Evolutionary conservation across 2,113 vertebrate species (phyloP), one percentile per base, ranked within the genome.

Genomic region (Psephotus haematonotus): DNA sequence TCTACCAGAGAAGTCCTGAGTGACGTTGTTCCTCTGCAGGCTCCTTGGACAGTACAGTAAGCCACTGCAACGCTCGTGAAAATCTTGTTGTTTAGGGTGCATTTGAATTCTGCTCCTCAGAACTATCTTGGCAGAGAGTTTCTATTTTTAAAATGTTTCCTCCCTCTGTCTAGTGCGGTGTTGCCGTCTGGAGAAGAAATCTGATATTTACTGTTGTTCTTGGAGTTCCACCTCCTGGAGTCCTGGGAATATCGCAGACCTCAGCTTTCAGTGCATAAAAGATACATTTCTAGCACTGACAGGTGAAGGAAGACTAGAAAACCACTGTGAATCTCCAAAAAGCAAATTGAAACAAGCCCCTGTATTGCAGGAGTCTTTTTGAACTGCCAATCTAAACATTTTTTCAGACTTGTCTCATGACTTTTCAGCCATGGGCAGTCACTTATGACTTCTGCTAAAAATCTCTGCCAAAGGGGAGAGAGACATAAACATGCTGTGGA

Each of bases 171-270:
- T 93, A 46, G 75, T 57, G 75, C 1, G 0, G 49, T 43, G 79
- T 96, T 97, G 90, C 90, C 79, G 75, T 80, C 94, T 94, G 93
- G 82, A 92, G 79, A 87, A 77, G 50, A 93, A 94, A 92, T 83
- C 69, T 84, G 80, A 71, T 92, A 70, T 68, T 90, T 82, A 92
- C 86, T 92, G 69, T 86, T 95, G 87, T 94, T 96, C 82, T 72
- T 92, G 86, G 90, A 95, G 91, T 95, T 95, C 91, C 87, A 95
- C 64, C 93, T 96, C 86, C 95, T 93, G 83, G 92, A 96, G 93
- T 93, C 90, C 77, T 82, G 93, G 92, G 86, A 97, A 92, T 94
- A 96, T 74, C 92, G 96, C 93, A 94, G 88, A 91, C 67, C 90
- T 87, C 69, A 71, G 72, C 84, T 93, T 92, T 68, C 47, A 41